These are phyloP conservation scores for Lampris incognitus DNA, from an alignment of 2,113 vertebrate genomes.

Conservation along the genomic window DNA sequence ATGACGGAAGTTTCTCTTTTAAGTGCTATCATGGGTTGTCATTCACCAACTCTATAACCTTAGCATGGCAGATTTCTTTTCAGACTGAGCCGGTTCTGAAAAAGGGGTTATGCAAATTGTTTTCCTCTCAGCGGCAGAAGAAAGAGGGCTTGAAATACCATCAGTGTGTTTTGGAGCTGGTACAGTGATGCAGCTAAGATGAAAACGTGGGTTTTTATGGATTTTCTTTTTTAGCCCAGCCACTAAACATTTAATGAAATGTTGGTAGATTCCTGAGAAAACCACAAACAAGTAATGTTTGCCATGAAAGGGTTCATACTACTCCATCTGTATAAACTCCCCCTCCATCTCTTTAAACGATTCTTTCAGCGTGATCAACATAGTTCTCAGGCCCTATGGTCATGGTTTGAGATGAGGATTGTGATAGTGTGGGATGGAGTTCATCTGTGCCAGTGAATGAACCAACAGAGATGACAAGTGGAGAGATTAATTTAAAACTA, in stretches of 20 bases:
- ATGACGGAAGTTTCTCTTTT: constrained; percentile 83
- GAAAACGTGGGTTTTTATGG: constrained; percentile 8
- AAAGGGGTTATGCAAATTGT: constrained; percentile 54
- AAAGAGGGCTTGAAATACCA: constrained; percentile 37
- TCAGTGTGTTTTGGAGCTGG: constrained; percentile 40
- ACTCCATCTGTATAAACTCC: constrained; percentile 8
- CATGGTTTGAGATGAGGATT: background rate
- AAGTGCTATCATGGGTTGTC: constrained; percentile 78
- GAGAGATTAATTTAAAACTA: background rate
- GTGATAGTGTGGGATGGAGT: background rate
- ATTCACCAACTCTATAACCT: constrained; percentile 69
- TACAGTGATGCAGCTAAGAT: constrained; percentile 11
- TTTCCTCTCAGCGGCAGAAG: constrained; percentile 33
- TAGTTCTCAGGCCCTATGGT: background rate
- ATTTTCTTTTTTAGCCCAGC: constrained; percentile 1
- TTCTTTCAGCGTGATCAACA: background rate
- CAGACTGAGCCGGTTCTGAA: constrained; percentile 35
- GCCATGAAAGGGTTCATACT: background rate
- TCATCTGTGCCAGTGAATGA: too few relatives aligned
- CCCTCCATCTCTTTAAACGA: background rate
- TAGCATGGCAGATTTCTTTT: constrained; percentile 66
- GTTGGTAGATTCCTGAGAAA: constrained; percentile 3
- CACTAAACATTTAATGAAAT: constrained; percentile 9
- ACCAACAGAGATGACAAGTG: too few relatives aligned
- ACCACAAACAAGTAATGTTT: background rate